Conservation (phyloP, 1,140 invertebrate species). For the Drosophila busckii region DNA sequence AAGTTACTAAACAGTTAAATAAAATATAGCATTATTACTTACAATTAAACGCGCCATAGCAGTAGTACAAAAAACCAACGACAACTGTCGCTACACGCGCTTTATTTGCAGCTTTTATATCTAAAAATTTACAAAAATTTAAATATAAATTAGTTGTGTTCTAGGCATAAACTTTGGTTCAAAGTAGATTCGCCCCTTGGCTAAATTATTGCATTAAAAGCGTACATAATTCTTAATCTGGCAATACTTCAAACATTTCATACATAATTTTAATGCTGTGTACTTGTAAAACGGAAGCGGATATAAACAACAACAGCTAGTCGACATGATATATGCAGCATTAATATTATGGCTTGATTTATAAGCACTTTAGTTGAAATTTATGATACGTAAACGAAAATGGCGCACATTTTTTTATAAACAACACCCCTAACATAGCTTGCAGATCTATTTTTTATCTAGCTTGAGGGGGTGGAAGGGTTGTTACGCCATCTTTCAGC, state of each 20-base stretch:
- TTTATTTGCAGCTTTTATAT: too few relatives aligned
- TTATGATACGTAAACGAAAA: slow-evolving; percentile 48
- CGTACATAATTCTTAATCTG: slow-evolving; percentile 43
- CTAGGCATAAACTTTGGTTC: too few relatives aligned
- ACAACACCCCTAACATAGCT: neutral
- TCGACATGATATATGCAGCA: slow-evolving; percentile 25
- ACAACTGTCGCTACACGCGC: too few relatives aligned
- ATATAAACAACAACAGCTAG: slow-evolving; percentile 30
- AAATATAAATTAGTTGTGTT: too few relatives aligned
- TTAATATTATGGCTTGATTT: slow-evolving; percentile 48
- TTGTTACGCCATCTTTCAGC: slow-evolving; percentile 24
- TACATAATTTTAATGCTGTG: slow-evolving; percentile 44
- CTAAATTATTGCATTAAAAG: slow-evolving; percentile 28
- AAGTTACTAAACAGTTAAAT: too few relatives aligned
- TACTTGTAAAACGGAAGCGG: slow-evolving; percentile 44
- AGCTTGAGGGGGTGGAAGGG: slow-evolving; percentile 12
- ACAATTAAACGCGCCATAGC: too few relatives aligned
- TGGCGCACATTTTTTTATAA: slow-evolving; percentile 24
- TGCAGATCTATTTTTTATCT: neutral
- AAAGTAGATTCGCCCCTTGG: too few relatives aligned
- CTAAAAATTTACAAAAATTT: too few relatives aligned
- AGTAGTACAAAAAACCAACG: too few relatives aligned
- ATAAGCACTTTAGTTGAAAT: slow-evolving; percentile 57
- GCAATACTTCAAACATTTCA: slow-evolving; percentile 33
- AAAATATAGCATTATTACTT: too few relatives aligned